A percentile compares a stretch with the other conserved stretches of the same genome.
These are phyloP conservation scores for Hylaeus volcanicus DNA, from an alignment of 1,140 invertebrate species.

Conservation along the genomic window DNA sequence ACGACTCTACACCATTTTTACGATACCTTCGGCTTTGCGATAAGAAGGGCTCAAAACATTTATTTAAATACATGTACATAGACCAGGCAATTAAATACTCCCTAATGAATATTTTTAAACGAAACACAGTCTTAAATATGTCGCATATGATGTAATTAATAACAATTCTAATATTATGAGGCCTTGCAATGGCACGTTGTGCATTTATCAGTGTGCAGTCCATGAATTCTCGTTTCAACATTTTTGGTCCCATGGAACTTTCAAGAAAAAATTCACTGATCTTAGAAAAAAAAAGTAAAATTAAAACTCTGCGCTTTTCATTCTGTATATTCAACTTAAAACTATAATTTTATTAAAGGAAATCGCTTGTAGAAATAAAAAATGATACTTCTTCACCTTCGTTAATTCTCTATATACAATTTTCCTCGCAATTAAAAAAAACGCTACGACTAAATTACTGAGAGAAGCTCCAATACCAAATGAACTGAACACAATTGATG, in stretches of 20 bases:
- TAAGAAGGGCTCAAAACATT: constrained; percentile 31
- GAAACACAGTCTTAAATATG: constrained; percentile 8
- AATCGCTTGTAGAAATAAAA: constrained; percentile 3
- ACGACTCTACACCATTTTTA: no score
- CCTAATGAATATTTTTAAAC: neutral
- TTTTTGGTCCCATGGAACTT: constrained; percentile 17
- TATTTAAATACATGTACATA: constrained; percentile 30
- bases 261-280: neutral
- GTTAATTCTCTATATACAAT: constrained; percentile 31
- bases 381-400: neutral
- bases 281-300: neutral
- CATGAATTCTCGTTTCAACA: neutral
- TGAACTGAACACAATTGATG: constrained; percentile 10
- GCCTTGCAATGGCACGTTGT: neutral
- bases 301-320: neutral
- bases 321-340: neutral
- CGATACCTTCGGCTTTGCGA: neutral
- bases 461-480: neutral
- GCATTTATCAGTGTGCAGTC: neutral
- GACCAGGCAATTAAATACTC: constrained; percentile 14
- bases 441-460: neutral
- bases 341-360: neutral
- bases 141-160: neutral
- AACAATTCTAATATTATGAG: neutral
- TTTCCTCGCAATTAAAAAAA: neutral